Evolutionary conservation across 2,797 vertebrate genomes (phyloP).

Genomic region (Sylvia borin): DNA sequence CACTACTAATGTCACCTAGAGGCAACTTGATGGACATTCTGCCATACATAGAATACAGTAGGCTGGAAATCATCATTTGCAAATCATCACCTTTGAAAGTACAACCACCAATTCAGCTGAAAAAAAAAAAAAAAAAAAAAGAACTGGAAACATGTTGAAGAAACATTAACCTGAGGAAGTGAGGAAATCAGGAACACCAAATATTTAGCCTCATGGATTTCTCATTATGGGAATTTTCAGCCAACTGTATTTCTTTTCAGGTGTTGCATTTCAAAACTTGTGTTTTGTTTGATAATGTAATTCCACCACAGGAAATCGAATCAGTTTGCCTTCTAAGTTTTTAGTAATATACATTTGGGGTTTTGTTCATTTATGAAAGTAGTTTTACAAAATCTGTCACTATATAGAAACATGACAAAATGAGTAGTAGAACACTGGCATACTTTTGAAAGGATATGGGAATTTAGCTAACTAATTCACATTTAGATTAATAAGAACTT

Average conservation of each 20-base stretch:
- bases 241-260: conserved; percentile 21
- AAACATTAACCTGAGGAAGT: conserved; percentile 65
- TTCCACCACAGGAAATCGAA: conserved; percentile 18
- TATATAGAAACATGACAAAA: background rate
- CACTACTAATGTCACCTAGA: conserved; percentile 64
- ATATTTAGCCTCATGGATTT: conserved; percentile 54
- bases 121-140: background rate
- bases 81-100: conserved; percentile 69
- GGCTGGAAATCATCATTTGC: conserved; percentile 70
- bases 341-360: background rate
- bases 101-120: conserved; percentile 39
- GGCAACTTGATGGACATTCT: conserved; percentile 66
- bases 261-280: conserved; percentile 28
- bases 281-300: conserved; percentile 29
- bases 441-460: conserved; percentile 5
- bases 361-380: background rate
- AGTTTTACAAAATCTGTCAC: background rate
- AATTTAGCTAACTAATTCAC: background rate
- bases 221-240: conserved; percentile 53
- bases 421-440: background rate
- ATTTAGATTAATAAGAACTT: background rate
- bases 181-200: conserved; percentile 49
- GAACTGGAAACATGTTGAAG: conserved; percentile 62
- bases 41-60: conserved; percentile 39
- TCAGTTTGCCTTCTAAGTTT: background rate